Conservation (phyloP, 1,140 invertebrate genomes). For the Ceratitis capitata region DNA sequence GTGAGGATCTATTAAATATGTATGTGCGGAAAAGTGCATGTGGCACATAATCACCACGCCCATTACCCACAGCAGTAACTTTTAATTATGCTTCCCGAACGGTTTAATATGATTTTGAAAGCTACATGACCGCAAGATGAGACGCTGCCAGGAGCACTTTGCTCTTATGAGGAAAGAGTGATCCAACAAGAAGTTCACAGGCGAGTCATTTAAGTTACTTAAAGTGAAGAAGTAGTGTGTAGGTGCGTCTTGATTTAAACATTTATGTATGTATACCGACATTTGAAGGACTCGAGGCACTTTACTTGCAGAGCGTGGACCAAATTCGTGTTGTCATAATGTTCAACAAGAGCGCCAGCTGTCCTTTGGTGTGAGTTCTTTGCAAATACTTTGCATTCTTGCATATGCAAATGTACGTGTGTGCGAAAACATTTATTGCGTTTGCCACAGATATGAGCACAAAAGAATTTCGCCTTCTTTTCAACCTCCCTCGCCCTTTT, state of each 20-base stretch:
- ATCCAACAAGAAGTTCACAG: too few species aligned
- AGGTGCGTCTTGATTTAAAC: too few species aligned
- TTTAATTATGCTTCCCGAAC: not conserved
- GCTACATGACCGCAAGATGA: not conserved
- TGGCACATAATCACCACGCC: not conserved
- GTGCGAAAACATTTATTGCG: conserved; percentile 1
- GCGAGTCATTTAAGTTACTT: too few species aligned
- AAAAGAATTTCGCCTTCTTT: not conserved
- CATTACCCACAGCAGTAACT: not conserved
- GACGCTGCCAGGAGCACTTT: not conserved
- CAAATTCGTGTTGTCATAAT: not conserved
- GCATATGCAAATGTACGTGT: not conserved
- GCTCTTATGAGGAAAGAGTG: too few species aligned
- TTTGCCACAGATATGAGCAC: not conserved
- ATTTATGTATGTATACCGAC: too few species aligned
- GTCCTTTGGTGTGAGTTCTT: not conserved
- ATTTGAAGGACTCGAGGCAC: not conserved
- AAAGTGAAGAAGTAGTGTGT: too few species aligned
- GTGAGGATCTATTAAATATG: not conserved
- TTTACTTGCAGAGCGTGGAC: not conserved
- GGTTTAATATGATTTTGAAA: not conserved
- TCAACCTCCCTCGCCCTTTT: not conserved
- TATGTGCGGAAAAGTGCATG: not conserved
- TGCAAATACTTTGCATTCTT: not conserved
- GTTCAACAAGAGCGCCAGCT: not conserved